Base-by-base conservation (phyloP, 1,140 invertebrate genomes). In the Venustaconcha ellipsiformis region DNA sequence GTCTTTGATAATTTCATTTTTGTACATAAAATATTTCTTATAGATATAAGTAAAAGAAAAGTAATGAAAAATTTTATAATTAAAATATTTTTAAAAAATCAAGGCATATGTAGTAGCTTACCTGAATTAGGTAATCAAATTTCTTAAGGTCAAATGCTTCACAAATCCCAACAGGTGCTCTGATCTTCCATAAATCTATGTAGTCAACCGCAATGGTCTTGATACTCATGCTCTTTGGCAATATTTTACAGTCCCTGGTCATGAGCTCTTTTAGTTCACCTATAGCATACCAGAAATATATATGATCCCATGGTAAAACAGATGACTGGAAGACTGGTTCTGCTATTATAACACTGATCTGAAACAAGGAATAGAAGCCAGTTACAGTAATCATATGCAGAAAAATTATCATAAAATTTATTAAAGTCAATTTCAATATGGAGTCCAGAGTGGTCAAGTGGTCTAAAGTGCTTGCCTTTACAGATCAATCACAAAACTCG, bases 131-230 rank as follows among this genome's bases (percentile, higher is more conserved):
- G 79, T 94, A 87, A 89, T 99, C 97, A 91, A 99, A 99, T 74
- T 92, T 90, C 0, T 91, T 90, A 88, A 99, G 92, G 86, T 95
- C 92, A 82, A 99, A 98, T 8, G 95, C 96, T 89, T 96, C 95
- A 85, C 95, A 96, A 4, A 91, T 91, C 14, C 88, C 88, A 23
- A 99, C 91, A 1, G 96, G 95, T 23, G 94, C 92, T 74, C 95
- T 91, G 82, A 98, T 99, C 91, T 99, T 99, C 90, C 97, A 95
- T 59, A 99, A 91, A 92, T 99, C 93, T 78, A 94, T 92, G 89
- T 99, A 99, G 81, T 96, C 91, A 1, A 99, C 94, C 0, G 94
- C 92, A 70, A 98, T 91, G 1, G 92, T 94, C 90, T 93, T 94
- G 23, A 99, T 91, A 23, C 91, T 90, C 66, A 94, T 94, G 57